Percentiles rank a stretch among this genome's conserved stretches.
Evolutionary conservation across 2,888 invertebrate species (phyloP).

Genomic region (Tholera decimalis): DNA sequence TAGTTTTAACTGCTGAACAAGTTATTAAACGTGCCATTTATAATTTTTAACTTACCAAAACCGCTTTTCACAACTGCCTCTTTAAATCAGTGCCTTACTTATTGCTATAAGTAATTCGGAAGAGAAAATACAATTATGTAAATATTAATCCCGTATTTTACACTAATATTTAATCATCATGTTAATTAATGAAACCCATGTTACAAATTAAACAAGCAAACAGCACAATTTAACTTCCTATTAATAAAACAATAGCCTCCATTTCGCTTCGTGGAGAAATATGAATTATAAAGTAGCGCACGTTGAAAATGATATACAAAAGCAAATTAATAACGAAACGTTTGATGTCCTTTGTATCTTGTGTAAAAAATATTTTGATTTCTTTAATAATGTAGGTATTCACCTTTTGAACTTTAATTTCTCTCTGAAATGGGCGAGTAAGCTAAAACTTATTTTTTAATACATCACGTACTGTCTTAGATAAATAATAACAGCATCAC

Average conservation of each 20-base stretch:
- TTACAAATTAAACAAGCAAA: constrained; percentile 7
- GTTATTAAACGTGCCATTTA: too few species aligned
- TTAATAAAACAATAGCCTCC: constrained; percentile 26
- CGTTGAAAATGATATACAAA: constrained; percentile 10
- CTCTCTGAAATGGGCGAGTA: background rate
- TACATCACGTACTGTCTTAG: too few species aligned
- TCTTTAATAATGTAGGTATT: background rate
- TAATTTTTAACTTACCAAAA: too few species aligned
- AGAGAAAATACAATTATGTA: background rate
- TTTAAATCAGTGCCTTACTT: too few species aligned
- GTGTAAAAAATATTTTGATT: background rate
- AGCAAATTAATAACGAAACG: constrained; percentile 4
- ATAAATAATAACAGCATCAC: too few species aligned
- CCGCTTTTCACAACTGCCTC: too few species aligned
- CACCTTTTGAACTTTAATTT: background rate
- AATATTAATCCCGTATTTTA: background rate
- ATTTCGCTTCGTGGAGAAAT: constrained; percentile 8
- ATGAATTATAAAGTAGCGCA: constrained; percentile 12
- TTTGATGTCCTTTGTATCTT: background rate
- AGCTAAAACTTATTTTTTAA: too few species aligned
- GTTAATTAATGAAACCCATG: constrained; percentile 17
- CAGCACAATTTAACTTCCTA: background rate
- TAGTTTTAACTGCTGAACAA: too few species aligned
- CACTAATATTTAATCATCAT: background rate
- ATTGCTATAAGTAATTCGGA: too few species aligned